phyloP scores from a whole-genome alignment of 2,888 invertebrate species.

The Resseliella maxima region DNA sequence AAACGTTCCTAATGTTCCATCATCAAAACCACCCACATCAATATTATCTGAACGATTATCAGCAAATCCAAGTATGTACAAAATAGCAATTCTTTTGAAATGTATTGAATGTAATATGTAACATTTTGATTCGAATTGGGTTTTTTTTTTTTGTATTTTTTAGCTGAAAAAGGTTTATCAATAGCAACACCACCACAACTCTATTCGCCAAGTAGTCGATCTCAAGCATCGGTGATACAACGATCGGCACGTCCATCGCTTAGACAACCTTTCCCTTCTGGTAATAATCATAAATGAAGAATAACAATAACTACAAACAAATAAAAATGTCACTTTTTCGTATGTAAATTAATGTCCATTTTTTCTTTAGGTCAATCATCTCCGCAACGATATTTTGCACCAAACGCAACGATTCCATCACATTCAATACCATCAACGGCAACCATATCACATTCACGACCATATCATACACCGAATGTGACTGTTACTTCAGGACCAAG shows the following conservation, averaged over 20 bases:
- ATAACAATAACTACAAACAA: no score
- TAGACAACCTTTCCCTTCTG: conserved; percentile 58
- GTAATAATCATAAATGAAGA: background rate
- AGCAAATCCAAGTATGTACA: conserved; percentile 12
- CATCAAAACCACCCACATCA: background rate
- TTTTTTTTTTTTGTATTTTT: no score
- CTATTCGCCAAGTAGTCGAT: conserved; percentile 67
- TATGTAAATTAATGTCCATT: background rate
- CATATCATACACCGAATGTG: conserved; percentile 52
- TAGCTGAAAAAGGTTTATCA: conserved; percentile 62
- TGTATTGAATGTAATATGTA: background rate
- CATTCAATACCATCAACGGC: conserved; percentile 56
- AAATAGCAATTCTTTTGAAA: background rate
- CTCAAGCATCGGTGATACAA: conserved; percentile 73
- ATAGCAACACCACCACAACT: conserved; percentile 69
- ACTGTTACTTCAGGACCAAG: background rate
- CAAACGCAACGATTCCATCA: conserved; percentile 57
- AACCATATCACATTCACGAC: conserved; percentile 59
- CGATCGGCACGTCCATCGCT: conserved; percentile 70
- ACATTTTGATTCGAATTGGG: background rate
- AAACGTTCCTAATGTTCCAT: background rate
- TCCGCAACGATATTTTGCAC: conserved; percentile 55
- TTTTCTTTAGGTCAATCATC: conserved; percentile 35
- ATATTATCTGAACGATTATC: conserved; percentile 55
- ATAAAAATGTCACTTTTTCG: no score